Base-by-base conservation (phyloP, 1,140 invertebrate species). In the Drosophila nebulosa region DNA sequence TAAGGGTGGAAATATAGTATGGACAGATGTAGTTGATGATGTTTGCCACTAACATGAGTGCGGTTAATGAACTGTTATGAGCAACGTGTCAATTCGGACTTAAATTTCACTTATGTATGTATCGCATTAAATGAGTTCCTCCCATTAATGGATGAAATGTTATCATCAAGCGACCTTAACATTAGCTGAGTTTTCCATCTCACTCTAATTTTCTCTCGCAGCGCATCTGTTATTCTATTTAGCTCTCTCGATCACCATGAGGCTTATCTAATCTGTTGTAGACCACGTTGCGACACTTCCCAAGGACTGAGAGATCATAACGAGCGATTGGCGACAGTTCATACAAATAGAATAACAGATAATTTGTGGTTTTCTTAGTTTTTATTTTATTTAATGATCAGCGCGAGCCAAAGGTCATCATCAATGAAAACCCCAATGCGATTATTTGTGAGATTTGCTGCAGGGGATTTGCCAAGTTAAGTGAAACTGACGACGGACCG, bases 201-300 rank as follows among this genome's bases (percentile, higher is more conserved):
- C 39, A 16, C 1, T 42, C 39, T 35, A 12, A 12, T 12, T 35
- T 10, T 21, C 39, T 46, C 6, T 46, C 18, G 16, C 39, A 4
- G 21, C 7, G 16, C 39, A 46, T 10, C 7, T 39, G 36, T 39
- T 6, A 18, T 42, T 42, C 6, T 21, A 16, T 14, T 1, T 18
- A 2, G 14, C 9, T 42, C 27, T 30, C 7, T 30, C 27, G 7
- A 9, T 46, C 39, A 16, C 39, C 18, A 46, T 46, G 39, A 21
- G 5, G 16, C n/a, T 68, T 72, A 24, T 46, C 42, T 42, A 52
- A 68, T 46, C 46, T 39, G 46, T 26, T 59, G 35, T 55, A 32
- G 52, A 18, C 26, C 27, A 21, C 5, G n/a, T 18, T 74, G 71
- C 63, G 63, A 74, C 70, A 74, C 63, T 56, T 74, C 50, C 62